Evolutionary conservation across 2,888 invertebrate species (phyloP).

Genomic region (Sinhomidia bicolor): DNA sequence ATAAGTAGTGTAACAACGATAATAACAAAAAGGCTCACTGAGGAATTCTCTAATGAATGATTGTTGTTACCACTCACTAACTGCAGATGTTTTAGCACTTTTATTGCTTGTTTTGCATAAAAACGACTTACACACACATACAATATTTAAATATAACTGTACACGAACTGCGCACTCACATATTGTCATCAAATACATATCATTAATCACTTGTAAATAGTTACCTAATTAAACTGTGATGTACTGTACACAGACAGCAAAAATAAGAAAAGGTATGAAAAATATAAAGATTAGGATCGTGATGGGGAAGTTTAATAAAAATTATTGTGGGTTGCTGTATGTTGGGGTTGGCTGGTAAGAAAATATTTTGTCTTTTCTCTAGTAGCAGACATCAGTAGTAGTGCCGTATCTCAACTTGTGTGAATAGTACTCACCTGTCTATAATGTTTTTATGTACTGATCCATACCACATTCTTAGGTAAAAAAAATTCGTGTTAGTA

Average conservation of each 20-base stretch:
- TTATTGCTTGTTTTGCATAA: background rate
- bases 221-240: background rate
- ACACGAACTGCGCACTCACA: background rate
- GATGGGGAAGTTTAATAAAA: background rate
- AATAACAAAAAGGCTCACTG: too few species aligned
- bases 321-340: background rate
- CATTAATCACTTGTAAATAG: background rate
- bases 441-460: too few species aligned
- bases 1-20: too few species aligned
- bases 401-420: too few species aligned
- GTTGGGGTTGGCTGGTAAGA: too few species aligned
- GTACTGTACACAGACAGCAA: too few species aligned
- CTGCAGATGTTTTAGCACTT: background rate
- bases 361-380: background rate
- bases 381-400: too few species aligned
- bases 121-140: background rate
- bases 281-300: background rate
- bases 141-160: background rate
- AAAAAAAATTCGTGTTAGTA: too few species aligned
- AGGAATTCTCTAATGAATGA: background rate
- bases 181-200: background rate
- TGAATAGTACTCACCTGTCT: too few species aligned
- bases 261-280: background rate
- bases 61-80: background rate
- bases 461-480: too few species aligned